Percentiles rank a stretch among this genome's conserved stretches.
Evolutionary conservation across 64 coral and sea anemone genomes (phyloP).

Genomic region (Anthopleura sola): DNA sequence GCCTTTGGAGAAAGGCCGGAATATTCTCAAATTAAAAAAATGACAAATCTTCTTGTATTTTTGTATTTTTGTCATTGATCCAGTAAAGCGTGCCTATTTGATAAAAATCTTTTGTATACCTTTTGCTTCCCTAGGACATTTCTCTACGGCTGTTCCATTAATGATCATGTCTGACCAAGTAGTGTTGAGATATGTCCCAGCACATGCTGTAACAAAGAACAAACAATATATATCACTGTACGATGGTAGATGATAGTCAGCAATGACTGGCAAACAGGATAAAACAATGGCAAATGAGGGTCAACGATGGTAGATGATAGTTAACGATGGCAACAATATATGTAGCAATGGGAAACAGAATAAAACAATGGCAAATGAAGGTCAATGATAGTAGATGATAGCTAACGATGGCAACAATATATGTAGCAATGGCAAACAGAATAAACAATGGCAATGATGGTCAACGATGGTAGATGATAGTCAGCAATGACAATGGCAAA

Average conservation of each 20-base stretch:
- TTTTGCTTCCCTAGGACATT: slow-evolving; percentile 48
- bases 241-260: background rate
- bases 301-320: too few species aligned
- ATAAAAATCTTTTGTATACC: background rate
- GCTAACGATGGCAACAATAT: background rate
- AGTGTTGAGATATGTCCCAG: slow-evolving; percentile 24
- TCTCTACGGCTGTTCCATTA: background rate
- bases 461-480: too few species aligned
- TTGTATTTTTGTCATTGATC: too few species aligned
- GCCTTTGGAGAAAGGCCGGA: too few species aligned
- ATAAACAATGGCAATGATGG: too few species aligned
- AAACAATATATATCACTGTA: background rate
- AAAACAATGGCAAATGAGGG: too few species aligned
- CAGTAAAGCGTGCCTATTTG: background rate
- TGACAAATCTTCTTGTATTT: too few species aligned
- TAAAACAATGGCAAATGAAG: background rate
- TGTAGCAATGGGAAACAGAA: too few species aligned
- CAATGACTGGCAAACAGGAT: too few species aligned
- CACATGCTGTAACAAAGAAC: slow-evolving; percentile 14
- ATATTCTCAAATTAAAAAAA: too few species aligned
- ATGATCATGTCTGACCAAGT: slow-evolving; percentile 43
- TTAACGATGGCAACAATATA: background rate
- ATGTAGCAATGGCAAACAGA: too few species aligned
- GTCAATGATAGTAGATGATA: background rate
- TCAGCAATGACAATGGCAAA: too few species aligned